phyloP scores from a whole-genome alignment of 2,888 invertebrate species.

The Chloroclysta siterata region DNA sequence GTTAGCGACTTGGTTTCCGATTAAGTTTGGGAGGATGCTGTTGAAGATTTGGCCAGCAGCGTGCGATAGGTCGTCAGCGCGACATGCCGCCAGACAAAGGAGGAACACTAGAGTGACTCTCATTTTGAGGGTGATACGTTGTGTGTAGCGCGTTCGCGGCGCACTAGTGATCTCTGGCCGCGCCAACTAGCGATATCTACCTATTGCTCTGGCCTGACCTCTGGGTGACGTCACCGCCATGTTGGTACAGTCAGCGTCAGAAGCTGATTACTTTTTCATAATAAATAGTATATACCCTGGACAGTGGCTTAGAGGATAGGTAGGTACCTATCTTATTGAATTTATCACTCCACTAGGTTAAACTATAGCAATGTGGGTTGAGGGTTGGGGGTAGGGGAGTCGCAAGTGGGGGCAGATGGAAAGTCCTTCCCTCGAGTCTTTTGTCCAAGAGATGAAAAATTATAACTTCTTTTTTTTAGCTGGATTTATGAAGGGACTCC shows the following conservation, averaged over 20 bases:
- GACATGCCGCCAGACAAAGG: conserved; percentile 59
- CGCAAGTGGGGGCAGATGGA: too few relatives aligned
- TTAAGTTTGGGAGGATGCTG: conserved; percentile 73
- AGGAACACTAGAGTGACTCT: conserved; percentile 63
- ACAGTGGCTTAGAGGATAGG: too few relatives aligned
- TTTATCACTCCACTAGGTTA: too few relatives aligned
- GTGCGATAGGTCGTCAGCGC: conserved; percentile 71
- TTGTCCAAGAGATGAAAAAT: too few relatives aligned
- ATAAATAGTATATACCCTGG: neutral
- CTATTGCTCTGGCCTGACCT: conserved; percentile 63
- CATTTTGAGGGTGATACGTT: conserved; percentile 70
- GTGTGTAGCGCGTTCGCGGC: conserved; percentile 67
- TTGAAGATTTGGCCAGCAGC: conserved; percentile 80
- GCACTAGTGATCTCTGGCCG: conserved; percentile 77
- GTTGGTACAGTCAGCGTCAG: conserved; percentile 18
- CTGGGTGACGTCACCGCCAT: conserved; percentile 74
- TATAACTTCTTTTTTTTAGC: too few relatives aligned
- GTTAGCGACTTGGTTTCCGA: conserved; percentile 65
- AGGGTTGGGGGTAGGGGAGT: too few relatives aligned
- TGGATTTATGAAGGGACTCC: too few relatives aligned
- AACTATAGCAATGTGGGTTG: too few relatives aligned
- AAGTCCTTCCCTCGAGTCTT: too few relatives aligned
- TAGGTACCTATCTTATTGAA: too few relatives aligned
- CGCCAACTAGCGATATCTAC: conserved; percentile 56
- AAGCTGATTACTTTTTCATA: neutral